Base-by-base conservation (phyloP, 2,113 vertebrate genomes). In the Antechinus stuartii region DNA sequence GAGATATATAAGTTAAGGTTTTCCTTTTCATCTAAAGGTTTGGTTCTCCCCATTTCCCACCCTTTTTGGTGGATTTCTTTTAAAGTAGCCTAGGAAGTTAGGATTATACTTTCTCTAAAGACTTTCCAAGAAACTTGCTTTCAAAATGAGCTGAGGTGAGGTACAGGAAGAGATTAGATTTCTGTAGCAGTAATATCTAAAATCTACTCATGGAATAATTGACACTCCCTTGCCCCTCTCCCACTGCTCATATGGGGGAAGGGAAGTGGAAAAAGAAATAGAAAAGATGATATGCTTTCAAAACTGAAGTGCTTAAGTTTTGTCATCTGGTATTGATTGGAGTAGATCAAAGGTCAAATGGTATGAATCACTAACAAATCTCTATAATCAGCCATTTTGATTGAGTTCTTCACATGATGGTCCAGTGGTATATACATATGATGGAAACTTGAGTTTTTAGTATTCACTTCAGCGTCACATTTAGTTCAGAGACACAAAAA, bases 401-500 rank as follows among this genome's bases (percentile, higher is more conserved):
- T 42, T 84, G n/a, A 42, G 22, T 42, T 84, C 68, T 84, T n/a
- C 68, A 42, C 42, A 84, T 84, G 50, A 92, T 42, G 52, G 92
- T 94, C 57, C 94, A 54, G 89, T 95, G 46, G 95, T 96, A 97
- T 91, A 68, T 68, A 68, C 35, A 76, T 93, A 50, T 91, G 91
- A 42, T 46, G 94, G 35, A 93, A 35, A 89, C 23, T 90, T 89
- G 47, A 91, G 92, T 90, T 46, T 96, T 94, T 94, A 52, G 57
- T 93, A 24, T 61, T 96, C 25, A 89, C 90, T 56, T 6, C 84
- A 92, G 49, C 24, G 19, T 84, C 68, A 95, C 8, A 94, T 94
- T 94, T 96, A 93, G 95, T 95, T 26, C 96, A 90, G 93, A 94
- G 23, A 19, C 47, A 96, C 93, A 92, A 92, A 84, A 56, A 92